Evolutionary conservation across 2,888 invertebrate genomes (phyloP).

Genomic region (Sericinus montela): DNA sequence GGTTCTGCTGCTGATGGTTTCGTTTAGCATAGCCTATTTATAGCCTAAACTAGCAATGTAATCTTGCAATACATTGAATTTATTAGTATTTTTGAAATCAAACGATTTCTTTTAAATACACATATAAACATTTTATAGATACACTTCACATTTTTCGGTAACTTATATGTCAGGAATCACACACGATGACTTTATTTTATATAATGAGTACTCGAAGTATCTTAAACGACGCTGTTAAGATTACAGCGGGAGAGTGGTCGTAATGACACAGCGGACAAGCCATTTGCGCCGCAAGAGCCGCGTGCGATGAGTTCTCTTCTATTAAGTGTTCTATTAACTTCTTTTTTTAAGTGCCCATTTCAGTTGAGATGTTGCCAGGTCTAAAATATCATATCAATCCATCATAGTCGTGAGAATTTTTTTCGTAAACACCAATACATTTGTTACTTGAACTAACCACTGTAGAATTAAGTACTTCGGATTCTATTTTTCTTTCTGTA

Average conservation of each 20-base stretch:
- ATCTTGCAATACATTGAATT: no score
- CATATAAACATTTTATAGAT: background rate
- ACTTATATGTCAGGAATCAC: slow-evolving; percentile 22
- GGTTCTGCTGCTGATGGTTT: no score
- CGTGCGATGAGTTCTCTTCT: slow-evolving; percentile 24
- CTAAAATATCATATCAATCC: slow-evolving; percentile 12
- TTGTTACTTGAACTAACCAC: background rate
- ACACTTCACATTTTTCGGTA: slow-evolving; percentile 13
- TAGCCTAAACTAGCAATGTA: no score
- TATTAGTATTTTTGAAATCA: no score
- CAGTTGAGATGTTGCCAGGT: slow-evolving; percentile 15
- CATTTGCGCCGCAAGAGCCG: slow-evolving; percentile 44
- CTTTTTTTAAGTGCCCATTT: slow-evolving; percentile 19
- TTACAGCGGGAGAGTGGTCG: slow-evolving; percentile 48
- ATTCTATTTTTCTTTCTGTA: no score
- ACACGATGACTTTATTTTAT: slow-evolving; percentile 41
- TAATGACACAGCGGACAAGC: slow-evolving; percentile 44
- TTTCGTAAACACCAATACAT: no score
- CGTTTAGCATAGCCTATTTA: no score
- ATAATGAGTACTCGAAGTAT: slow-evolving; percentile 44
- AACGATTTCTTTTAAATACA: no score
- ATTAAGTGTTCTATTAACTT: slow-evolving; percentile 18
- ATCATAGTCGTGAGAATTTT: slow-evolving; percentile 3
- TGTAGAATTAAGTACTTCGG: no score
- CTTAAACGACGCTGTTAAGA: slow-evolving; percentile 57